Base-by-base conservation (phyloP, 2,797 vertebrate genomes). In the Lutjanus campechanus region DNA sequence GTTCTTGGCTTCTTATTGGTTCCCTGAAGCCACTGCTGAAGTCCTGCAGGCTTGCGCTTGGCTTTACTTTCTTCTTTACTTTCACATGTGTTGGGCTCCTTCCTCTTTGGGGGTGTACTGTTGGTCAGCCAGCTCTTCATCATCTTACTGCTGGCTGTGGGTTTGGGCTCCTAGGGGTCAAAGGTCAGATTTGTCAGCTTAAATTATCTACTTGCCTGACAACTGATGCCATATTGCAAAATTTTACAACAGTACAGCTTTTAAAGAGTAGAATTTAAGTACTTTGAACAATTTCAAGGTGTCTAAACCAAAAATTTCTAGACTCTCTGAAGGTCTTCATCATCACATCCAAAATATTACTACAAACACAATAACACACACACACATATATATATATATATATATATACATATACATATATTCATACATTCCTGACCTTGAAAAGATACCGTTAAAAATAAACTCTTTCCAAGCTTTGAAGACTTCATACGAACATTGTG, bases 81-180 rank as follows among this genome's bases (percentile, higher is more conserved):
- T 61, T 94, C 77, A 9, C 41, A 1, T 0, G 13, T 41, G 22
- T 81, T 62, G 0, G 90, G 67, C 29, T 85, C 80, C 76, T 95
- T 95, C 79, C 93, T 95, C 89, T 97, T 98, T 73, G 91, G 91
- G 8, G 96, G 93, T 5, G 94, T 89, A 19, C 91, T 82, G 46
- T 78, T 96, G 80, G 94, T 93, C 82, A 99, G 93, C 98, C 98
- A 99, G 54, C 89, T 93, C 91, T 91, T 90, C 97, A 99, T 97
- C 91, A 72, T 92, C 90, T 96, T 97, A 85, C 95, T 97, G 87
- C 96, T 96, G n/a, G 93, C 93, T 36, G 95, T 96, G 6, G 90
- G 78, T 69, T 94, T 95, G 47, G 87, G 70, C 69, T 96, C 95
- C 98, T 99, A 54, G 1, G 44, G 54, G 59, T 71, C 13, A 86